These are phyloP conservation scores for Leptocoma aspasia DNA, from an alignment of 2,113 vertebrate species.

Conservation along the genomic window DNA sequence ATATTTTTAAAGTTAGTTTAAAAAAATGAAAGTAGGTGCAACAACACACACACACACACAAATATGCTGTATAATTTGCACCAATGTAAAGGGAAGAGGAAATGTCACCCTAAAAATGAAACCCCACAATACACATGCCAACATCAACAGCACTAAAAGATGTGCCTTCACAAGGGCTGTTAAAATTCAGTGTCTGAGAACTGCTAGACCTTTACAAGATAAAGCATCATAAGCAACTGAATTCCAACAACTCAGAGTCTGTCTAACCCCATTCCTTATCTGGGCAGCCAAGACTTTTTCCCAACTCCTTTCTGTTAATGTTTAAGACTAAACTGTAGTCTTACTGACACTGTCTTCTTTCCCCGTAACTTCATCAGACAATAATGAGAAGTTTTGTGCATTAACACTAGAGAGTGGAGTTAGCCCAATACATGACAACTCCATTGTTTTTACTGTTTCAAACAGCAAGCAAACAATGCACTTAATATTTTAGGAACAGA, in stretches of 20 bases:
- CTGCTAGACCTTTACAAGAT: not conserved
- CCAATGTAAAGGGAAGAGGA: not conserved
- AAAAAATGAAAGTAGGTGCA: not conserved
- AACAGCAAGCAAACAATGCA: not conserved
- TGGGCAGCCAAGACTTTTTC: not conserved
- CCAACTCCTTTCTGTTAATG: not conserved
- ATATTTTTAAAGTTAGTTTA: not conserved
- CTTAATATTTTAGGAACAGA: not conserved
- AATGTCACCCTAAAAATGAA: not conserved
- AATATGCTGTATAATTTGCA: not conserved
- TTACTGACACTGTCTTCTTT: not conserved
- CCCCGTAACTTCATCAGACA: not conserved
- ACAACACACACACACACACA: not conserved
- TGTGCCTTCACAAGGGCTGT: not conserved
- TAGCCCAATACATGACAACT: not conserved
- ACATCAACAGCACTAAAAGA: not conserved
- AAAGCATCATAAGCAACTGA: not conserved
- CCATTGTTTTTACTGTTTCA: not conserved
- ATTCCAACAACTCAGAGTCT: not conserved
- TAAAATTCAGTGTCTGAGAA: not conserved
- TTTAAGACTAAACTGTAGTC: not conserved
- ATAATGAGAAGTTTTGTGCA: not conserved
- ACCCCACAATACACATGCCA: not conserved
- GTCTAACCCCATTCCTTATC: not conserved
- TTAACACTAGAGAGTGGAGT: not conserved